Evolutionary conservation across 2,888 invertebrate genomes (phyloP), one percentile per base, ranked within the genome.

Genomic region (Hecatera dysodea): DNA sequence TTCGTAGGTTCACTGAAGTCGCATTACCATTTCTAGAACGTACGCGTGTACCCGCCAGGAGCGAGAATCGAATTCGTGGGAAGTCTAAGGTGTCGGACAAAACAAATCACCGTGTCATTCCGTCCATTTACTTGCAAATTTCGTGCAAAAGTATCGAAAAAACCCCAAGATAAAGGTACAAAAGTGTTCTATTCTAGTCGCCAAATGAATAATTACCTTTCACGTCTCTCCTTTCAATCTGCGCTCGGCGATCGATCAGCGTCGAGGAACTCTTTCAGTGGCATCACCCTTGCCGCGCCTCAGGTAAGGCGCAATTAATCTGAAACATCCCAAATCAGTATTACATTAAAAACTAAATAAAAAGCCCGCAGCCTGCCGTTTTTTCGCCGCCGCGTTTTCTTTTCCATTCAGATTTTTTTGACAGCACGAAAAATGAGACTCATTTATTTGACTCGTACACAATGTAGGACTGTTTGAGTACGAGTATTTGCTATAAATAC

Each of bases 401-500:
- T 95, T 94, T 93, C 93, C 95, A 95, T 96, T 96, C 95, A 95
- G 95, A 94, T 96, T 96, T 96, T 96, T 96, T 96, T 96, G 96
- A 96, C 96, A 96, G 93, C 91, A 94, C 95, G 96, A 96, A 94
- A 96, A 96, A 96, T 96, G 94, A 95, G 92, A 87, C 91, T 95
- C 96, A 96, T 96, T 96, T 96, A 96, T 96, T 96, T 95, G 95
- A 95, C 94, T 96, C 96, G 95, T 94, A 96, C 95, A 96, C 96
- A 96, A 96, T 96, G 96, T 96, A 94, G 94, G 94, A 93, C 95
- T 96, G 96, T 96, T 96, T 96, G 96, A 96, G 96, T 96, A 96
- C 95, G 94, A 95, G 95, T 96, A 96, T 96, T 96, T 96, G 96
- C 96, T 96, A 96, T 96, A 96, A 96, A 96, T 96, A 96, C 95